Base-by-base conservation (phyloP, 2,888 invertebrate genomes). In the Fragum sueziense region DNA sequence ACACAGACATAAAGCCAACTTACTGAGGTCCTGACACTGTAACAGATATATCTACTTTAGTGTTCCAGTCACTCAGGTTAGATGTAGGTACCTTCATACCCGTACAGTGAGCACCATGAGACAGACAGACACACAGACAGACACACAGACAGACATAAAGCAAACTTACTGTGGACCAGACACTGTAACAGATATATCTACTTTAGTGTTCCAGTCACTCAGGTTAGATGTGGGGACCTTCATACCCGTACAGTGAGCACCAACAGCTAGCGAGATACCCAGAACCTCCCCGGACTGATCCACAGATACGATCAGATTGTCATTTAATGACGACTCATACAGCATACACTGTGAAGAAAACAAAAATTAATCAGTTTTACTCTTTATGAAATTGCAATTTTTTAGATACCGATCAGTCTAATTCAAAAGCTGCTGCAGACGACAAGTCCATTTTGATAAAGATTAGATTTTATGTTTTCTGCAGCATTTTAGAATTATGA, bases 11-110 rank as follows among this genome's bases (percentile, higher is more conserved):
- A n/a, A n/a, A n/a, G 47, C 47, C n/a, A 37, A 94, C 95, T 94
- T 94, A 95, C 95, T 96, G 94, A 71, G 97, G 97, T 11, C 97
- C 98, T 86, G 95, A 94, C 90, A 97, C 96, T 62, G 97, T 95
- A 90, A 97, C 96, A 85, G 96, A 95, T 0, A 98, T 95, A 88
- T 96, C 95, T 41, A 98, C 96, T 87, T 95, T 96, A 0, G 97
- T 97, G 83, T 96, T 96, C 92, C 97, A 96, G 69, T 88, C 86
- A 34, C 84, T 87, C 17, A 92, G 82, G 31, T 88, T 87, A 1
- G 85, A 68, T 31, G 88, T 81, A 6, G 88, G 82, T 0, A 91
- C 84, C n/a, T 77, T 69, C 1, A 80, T 34, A 7, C 90, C 91
- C 2, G 76, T 71, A 82, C 93, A 93, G 20, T 96, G 96, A 20